phyloP scores from a whole-genome alignment of 1,140 invertebrate species.

The Drosophila leontia region DNA sequence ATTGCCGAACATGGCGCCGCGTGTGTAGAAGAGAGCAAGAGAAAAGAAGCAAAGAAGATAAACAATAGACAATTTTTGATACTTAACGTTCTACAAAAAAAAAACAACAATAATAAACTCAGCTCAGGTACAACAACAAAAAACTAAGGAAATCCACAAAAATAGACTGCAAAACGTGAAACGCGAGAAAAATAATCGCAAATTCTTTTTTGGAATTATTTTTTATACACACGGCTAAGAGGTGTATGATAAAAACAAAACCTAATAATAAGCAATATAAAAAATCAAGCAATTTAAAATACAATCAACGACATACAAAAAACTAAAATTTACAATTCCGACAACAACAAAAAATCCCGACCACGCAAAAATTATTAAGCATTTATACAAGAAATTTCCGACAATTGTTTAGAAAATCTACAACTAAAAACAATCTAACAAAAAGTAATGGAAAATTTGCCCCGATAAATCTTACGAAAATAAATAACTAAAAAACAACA shows the following conservation, averaged over 20 bases:
- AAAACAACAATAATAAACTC: constrained; percentile 24
- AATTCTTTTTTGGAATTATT: constrained; percentile 41
- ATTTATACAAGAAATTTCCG: constrained; percentile 8
- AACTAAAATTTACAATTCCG: constrained; percentile 4
- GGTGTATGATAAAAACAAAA: constrained; percentile 8
- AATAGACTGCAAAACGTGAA: constrained; percentile 36
- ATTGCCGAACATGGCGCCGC: constrained; percentile 51
- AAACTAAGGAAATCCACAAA: constrained; percentile 4
- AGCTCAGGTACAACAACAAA: constrained; percentile 50
- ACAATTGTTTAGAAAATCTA: constrained; percentile 4
- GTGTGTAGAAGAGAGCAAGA: constrained; percentile 40
- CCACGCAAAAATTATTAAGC: constrained; percentile 3
- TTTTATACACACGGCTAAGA: constrained; percentile 33
- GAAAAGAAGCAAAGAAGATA: constrained; percentile 14
- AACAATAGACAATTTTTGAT: constrained; percentile 46
- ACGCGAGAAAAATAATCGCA: constrained; percentile 1
- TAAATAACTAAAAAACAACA: constrained; percentile 1
- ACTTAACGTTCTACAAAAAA: constrained; percentile 45
- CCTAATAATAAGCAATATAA: constrained; percentile 10
- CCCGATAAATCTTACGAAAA: neutral
- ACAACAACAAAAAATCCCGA: neutral
- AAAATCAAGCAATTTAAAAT: constrained; percentile 15
- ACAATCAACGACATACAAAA: constrained; percentile 12
- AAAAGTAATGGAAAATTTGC: neutral
- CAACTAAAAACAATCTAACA: constrained; percentile 5